These are phyloP conservation scores for Aleiodes alternator DNA, from an alignment of 2,888 invertebrate genomes.

Conservation along the genomic window DNA sequence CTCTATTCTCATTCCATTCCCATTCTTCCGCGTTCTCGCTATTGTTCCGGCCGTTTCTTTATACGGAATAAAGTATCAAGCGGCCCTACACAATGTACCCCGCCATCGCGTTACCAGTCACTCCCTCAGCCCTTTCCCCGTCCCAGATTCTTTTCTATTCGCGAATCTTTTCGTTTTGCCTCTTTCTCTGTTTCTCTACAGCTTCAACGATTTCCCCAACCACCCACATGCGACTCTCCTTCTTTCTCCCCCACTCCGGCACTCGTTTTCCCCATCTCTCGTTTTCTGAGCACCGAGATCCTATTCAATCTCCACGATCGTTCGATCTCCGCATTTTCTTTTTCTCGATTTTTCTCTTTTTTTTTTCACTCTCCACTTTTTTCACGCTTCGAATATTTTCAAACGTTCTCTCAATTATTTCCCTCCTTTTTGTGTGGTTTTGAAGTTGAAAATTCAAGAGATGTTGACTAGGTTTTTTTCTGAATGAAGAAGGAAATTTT, in stretches of 20 bases:
- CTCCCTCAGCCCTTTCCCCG: conserved; percentile 55
- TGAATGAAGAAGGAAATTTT: too few species aligned
- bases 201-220: conserved; percentile 34
- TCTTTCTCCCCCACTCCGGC: conserved; percentile 35
- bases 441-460: too few species aligned
- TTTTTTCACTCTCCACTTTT: not conserved
- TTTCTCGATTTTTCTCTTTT: not conserved
- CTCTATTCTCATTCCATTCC: conserved; percentile 70
- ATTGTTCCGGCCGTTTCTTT: conserved; percentile 73
- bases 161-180: conserved; percentile 49
- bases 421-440: too few species aligned
- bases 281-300: conserved; percentile 38
- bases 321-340: conserved; percentile 28
- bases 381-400: too few species aligned
- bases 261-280: conserved; percentile 15
- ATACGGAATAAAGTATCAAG: conserved; percentile 74
- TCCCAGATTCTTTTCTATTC: conserved; percentile 48
- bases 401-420: too few species aligned
- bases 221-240: conserved; percentile 42
- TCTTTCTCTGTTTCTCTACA: conserved; percentile 32
- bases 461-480: too few species aligned
- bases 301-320: conserved; percentile 49
- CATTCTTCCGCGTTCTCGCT: conserved; percentile 72
- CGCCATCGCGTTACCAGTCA: conserved; percentile 65
- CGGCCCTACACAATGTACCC: conserved; percentile 72